Conservation (phyloP, 2,113 vertebrate genomes). For the Plectropomus leopardus region DNA sequence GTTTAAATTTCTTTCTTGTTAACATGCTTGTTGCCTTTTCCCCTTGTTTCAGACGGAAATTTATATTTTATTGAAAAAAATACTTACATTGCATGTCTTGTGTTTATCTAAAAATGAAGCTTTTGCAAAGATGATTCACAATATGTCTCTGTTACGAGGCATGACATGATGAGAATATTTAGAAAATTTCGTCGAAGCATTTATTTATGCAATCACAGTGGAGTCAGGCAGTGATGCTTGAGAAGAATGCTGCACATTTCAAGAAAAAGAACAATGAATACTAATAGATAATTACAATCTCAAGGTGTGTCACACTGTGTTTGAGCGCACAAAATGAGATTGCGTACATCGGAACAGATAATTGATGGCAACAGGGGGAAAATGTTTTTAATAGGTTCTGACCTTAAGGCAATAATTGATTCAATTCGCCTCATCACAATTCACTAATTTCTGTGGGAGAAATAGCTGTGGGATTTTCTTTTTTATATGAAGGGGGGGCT, state of each 20-base stretch:
- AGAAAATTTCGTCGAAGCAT: slow-evolving; percentile 18
- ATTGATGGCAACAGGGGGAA: slow-evolving; percentile 70
- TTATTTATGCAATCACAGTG: slow-evolving; percentile 7
- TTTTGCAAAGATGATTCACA: background rate
- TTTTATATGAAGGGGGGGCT: slow-evolving; percentile 53
- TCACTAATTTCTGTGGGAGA: slow-evolving; percentile 76
- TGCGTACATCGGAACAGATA: slow-evolving; percentile 66
- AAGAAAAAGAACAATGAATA: slow-evolving; percentile 31
- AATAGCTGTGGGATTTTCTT: slow-evolving; percentile 70
- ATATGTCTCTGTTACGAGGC: background rate
- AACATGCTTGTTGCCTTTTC: too few relatives aligned
- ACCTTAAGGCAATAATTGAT: slow-evolving; percentile 81
- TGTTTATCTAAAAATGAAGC: background rate
- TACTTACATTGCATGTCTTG: background rate
- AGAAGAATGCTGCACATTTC: slow-evolving; percentile 2
- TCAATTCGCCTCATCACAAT: slow-evolving; percentile 74
- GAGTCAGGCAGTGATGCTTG: background rate
- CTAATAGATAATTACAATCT: slow-evolving; percentile 55
- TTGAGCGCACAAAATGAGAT: slow-evolving; percentile 58
- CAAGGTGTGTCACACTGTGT: slow-evolving; percentile 58
- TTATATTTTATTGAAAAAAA: background rate
- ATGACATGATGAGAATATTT: slow-evolving; percentile 4
- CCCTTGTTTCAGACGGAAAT: too few relatives aligned
- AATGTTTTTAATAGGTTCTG: slow-evolving; percentile 76
- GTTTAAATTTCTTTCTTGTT: too few relatives aligned